A percentile compares a stretch with the other conserved stretches of the same genome.
Evolutionary conservation across 2,113 vertebrate species (phyloP).

Genomic region (Corynorhinus townsendii): DNA sequence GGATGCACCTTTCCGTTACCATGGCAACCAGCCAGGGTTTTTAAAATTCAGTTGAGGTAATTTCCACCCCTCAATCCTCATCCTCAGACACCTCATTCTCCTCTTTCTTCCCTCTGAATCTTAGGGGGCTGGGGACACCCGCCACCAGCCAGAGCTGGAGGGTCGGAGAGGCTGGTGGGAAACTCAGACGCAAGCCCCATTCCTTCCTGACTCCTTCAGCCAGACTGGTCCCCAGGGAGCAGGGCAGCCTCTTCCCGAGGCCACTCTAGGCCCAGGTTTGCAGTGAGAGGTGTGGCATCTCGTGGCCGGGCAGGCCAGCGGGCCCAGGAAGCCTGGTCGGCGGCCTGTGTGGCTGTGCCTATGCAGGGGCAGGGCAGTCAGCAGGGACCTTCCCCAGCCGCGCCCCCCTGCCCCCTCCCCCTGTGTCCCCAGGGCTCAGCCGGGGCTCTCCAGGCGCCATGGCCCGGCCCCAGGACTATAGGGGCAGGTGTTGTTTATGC

Average conservation of each 20-base stretch:
- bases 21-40: slow-evolving; percentile 82
- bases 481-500: slow-evolving; percentile 49
- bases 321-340: neutral
- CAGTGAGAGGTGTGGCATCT: neutral
- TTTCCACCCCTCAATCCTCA: slow-evolving; percentile 77
- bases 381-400: neutral
- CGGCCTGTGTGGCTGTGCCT: neutral
- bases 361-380: neutral
- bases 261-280: neutral
- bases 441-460: neutral
- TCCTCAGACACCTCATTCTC: slow-evolving; percentile 68
- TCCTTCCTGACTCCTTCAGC: neutral
- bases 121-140: slow-evolving; percentile 15
- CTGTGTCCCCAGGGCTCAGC: neutral
- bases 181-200: neutral
- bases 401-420: neutral
- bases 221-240: neutral
- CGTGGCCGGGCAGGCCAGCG: neutral
- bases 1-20: slow-evolving; percentile 88
- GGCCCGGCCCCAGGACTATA: neutral
- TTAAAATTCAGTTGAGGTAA: slow-evolving; percentile 87
- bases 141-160: neutral
- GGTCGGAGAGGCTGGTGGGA: neutral
- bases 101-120: slow-evolving; percentile 61
- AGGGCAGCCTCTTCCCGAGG: neutral